Base-by-base conservation (phyloP, 2,113 vertebrate genomes). In the Pithys albifrons region DNA sequence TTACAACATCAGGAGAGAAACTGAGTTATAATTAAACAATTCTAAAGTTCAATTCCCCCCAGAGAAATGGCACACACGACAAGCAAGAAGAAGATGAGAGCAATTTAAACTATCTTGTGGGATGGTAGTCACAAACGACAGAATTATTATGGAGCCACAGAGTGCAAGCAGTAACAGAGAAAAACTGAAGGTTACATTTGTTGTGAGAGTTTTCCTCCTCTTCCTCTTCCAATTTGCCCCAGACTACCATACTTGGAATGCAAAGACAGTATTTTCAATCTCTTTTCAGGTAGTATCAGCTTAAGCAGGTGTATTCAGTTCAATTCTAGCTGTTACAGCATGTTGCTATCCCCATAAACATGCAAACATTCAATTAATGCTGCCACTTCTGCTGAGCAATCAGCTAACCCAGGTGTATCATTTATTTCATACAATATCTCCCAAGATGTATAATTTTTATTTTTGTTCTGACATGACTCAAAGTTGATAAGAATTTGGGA, bases 11-110 rank as follows among this genome's bases (percentile, higher is more conserved):
- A 85, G 54, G 65, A 79, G n/a, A 71, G 20, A 93, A 89, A 28
- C 3, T 39, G 35, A 86, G 43, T 85, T 96, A 80, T 85, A 66
- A 91, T 91, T 85, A 94, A 93, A 73, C 16, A 62, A 49, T 70
- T 88, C 70, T 49, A 28, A 94, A 81, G 31, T 23, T 5, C 83
- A 84, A 59, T 46, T 29, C 9, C 29, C 43, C 37, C 7, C 18
- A 7, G 61, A 81, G 49, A 72, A 91, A 85, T 25, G 20, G 13
- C 65, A 86, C 3, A 35, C 23, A 54, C 12, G 25, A 73, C 75
- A 79, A 57, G 37, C 43, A 79, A 77, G 48, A 65, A 80, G 33
- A 64, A 91, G 7, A 17, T 66, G 46, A 71, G 58, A 87, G 73
- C 14, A 31, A 79, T 87, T 90, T 91, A 69, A 87, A 65, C n/a